Base-by-base conservation (phyloP, 2,113 vertebrate genomes). In the Asarcornis scutulata region DNA sequence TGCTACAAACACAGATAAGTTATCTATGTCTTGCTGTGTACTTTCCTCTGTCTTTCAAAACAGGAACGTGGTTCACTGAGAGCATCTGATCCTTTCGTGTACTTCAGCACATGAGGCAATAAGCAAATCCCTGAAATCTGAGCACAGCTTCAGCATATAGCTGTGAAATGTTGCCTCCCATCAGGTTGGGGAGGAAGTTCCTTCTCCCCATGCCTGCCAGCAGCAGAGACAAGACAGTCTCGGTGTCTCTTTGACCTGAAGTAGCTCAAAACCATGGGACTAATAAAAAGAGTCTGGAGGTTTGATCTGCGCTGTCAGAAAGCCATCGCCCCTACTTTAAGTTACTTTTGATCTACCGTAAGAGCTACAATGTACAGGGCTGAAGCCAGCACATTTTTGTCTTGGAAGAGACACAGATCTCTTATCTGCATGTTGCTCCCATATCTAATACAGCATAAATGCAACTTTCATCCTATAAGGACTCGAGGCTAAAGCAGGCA, bases 31-130 rank as follows among this genome's bases (percentile, higher is more conserved):
- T 74, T 90, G 62, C 79, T 95, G 50, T 59, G 76, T 69, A 52
- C 69, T 94, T 97, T 93, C 94, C 80, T 94, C 81, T 96, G 84
- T 92, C 80, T 96, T 94, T 86, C 79, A 86, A 96, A 96, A 94
- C 90, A 93, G 79, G 85, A 97, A 94, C 83, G 83, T 94, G 40
- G 83, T 73, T 93, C 74, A 71, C 69, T 0, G 0, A 76, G 85
- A 93, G 25, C 88, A 83, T 91, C 84, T 84, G 69, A 79, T 81
- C 26, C 27, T 72, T 85, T 80, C 2, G 21, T 1, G 1, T 58
- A 36, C 53, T 95, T 93, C 92, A 84, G 62, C 42, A 60, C 23
- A 44, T 20, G 59, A 77, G 94, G 82, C 63, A 88, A 71, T 52
- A 52, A 93, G 72, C 23, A 88, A 86, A 71, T 68, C 29, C 29